Conservation (phyloP, 2,888 invertebrate genomes). For the Drosophila pullipes region DNA sequence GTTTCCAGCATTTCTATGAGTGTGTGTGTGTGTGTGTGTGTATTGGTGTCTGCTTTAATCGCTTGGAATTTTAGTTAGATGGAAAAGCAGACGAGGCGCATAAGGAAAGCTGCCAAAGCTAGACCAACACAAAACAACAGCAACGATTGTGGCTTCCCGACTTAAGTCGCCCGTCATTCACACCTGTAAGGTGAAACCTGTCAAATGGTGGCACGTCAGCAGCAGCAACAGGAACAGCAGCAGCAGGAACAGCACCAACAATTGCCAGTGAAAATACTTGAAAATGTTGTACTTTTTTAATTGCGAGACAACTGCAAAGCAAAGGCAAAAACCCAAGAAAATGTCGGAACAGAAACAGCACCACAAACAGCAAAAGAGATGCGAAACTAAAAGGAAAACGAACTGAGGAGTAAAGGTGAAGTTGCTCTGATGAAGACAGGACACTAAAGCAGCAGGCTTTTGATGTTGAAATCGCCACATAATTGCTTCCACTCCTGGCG, state of each 20-base stretch:
- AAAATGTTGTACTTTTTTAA: constrained; percentile 48
- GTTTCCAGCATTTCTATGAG: constrained; percentile 42
- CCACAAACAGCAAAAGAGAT: background rate
- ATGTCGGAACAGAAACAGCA: constrained; percentile 3
- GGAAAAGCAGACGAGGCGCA: constrained; percentile 24
- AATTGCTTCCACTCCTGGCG: constrained; percentile 24
- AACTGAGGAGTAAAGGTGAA: background rate
- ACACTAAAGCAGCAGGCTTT: constrained; percentile 15
- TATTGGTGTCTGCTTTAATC: constrained; percentile 33
- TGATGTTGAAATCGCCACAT: constrained; percentile 26
- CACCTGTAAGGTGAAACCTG: constrained; percentile 35
- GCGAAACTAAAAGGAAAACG: background rate
- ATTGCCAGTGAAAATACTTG: constrained; percentile 24
- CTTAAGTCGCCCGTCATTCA: constrained; percentile 41
- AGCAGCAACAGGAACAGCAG: constrained; percentile 4
- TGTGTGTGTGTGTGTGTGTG: constrained; percentile 5
- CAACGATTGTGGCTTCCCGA: constrained; percentile 27
- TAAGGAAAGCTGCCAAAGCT: constrained; percentile 19
- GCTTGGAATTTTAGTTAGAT: constrained; percentile 38
- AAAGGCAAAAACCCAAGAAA: background rate
- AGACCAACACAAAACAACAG: constrained; percentile 15
- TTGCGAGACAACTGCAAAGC: constrained; percentile 27
- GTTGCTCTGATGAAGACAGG: constrained; percentile 1
- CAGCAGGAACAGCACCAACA: background rate
- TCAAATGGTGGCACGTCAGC: constrained; percentile 5